phyloP scores from a whole-genome alignment of 2,797 vertebrate genomes.

The Aselliscus stoliczkanus region DNA sequence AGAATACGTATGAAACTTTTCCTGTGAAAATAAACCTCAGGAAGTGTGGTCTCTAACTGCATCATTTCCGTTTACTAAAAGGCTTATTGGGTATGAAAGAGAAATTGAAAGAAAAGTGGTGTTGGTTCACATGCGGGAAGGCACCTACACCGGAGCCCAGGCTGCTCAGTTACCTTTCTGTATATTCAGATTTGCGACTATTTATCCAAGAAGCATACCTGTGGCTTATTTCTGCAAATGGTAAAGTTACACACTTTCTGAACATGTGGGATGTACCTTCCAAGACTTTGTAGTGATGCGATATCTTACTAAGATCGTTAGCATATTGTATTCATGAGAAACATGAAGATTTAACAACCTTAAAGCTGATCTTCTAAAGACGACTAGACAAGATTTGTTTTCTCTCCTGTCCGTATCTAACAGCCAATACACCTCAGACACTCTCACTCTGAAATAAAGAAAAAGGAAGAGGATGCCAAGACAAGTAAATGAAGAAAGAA shows the following conservation, averaged over 20 bases:
- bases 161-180: not conserved
- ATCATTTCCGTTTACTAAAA: not conserved
- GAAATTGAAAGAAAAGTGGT: not conserved
- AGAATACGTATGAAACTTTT: not conserved
- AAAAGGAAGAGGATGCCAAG: not conserved
- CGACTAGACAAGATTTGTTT: not conserved
- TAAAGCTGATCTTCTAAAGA: conserved; percentile 6
- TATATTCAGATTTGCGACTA: not conserved
- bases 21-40: not conserved
- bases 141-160: not conserved
- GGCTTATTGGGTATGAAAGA: not conserved
- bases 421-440: not conserved
- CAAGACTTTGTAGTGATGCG: not conserved
- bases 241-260: not conserved
- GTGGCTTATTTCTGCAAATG: not conserved
- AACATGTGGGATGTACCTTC: not conserved
- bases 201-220: not conserved
- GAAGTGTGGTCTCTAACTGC: not conserved
- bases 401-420: not conserved
- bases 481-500: not conserved
- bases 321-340: not conserved
- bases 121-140: conserved; percentile 16
- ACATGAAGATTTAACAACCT: not conserved
- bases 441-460: not conserved
- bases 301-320: not conserved